Conservation (phyloP, 37 sponge, comb jelly and placozoan species). For the Aphrocallistes beatrix region DNA sequence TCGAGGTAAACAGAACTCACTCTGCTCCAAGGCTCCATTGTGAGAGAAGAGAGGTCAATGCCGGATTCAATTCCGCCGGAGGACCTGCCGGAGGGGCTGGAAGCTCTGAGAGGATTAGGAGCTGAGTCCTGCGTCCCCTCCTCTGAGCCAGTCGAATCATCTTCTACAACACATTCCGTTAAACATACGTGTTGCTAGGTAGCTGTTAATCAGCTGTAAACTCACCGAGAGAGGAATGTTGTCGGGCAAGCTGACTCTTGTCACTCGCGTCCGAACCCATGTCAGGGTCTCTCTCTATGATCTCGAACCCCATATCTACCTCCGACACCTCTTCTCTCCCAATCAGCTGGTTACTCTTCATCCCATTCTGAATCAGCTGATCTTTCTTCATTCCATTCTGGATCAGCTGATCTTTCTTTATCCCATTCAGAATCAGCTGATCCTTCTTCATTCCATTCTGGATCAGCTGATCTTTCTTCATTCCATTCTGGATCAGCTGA, state of each 20-base stretch:
- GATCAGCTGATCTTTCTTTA: too few relatives aligned
- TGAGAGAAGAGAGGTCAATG: neutral
- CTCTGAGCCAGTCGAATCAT: neutral
- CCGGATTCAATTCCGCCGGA: slow-evolving; percentile 1
- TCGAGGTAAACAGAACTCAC: neutral
- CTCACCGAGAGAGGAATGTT: too few relatives aligned
- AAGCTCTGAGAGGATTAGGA: neutral
- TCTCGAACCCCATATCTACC: neutral
- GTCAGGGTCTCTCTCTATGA: neutral
- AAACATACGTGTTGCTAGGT: neutral
- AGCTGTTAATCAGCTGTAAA: too few relatives aligned
- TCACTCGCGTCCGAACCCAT: too few relatives aligned
- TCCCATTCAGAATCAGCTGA: too few relatives aligned
- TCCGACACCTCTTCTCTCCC: neutral
- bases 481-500: too few relatives aligned
- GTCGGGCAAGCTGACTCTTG: too few relatives aligned
- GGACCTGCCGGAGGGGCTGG: neutral
- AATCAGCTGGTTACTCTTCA: neutral
- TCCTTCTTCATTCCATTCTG: too few relatives aligned
- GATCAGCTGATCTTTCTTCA: too few relatives aligned
- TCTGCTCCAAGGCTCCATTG: neutral
- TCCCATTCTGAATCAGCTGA: neutral
- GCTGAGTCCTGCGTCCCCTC: neutral
- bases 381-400: neutral
- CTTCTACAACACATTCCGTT: neutral